A percentile compares a stretch with the other conserved stretches of the same genome.
Conservation (phyloP, 2,797 vertebrate genomes). For the Acrossocheilus wenchowensis region DNA sequence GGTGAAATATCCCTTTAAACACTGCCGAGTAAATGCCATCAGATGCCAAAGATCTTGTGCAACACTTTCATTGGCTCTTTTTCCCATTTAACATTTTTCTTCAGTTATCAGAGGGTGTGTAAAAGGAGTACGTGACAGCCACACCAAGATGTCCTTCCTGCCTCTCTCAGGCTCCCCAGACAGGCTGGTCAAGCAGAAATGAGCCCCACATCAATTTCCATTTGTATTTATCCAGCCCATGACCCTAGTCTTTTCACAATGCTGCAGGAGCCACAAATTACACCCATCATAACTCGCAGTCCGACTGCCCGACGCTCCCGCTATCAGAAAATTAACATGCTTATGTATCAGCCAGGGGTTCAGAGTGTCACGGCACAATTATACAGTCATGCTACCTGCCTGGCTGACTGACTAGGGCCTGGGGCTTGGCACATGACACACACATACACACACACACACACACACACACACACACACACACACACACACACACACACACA, state of each 20-base stretch:
- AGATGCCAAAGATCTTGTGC: not conserved
- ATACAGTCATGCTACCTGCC: conserved; percentile 79
- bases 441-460: conserved; percentile 50
- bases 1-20: not conserved
- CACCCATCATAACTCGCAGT: conserved; percentile 83
- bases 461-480: conserved; percentile 50
- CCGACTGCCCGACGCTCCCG: conserved; percentile 69
- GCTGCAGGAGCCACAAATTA: conserved; percentile 81
- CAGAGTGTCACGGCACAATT: conserved; percentile 85
- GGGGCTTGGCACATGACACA: conserved; percentile 54
- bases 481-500: conserved; percentile 50
- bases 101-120: conserved; percentile 66
- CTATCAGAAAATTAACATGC: conserved; percentile 86
- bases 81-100: conserved; percentile 49
- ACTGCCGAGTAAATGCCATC: not conserved
- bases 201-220: conserved; percentile 85
- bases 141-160: conserved; percentile 58
- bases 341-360: conserved; percentile 78
- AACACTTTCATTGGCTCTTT: conserved; percentile 14
- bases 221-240: conserved; percentile 85
- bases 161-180: conserved; percentile 67
- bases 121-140: conserved; percentile 70
- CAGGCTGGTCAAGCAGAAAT: conserved; percentile 82
- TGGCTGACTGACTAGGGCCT: conserved; percentile 75
- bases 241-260: conserved; percentile 79